A percentile compares a stretch with the other conserved stretches of the same genome.
These are phyloP conservation scores for Macroramphosus scolopax DNA, from an alignment of 2,797 vertebrate species.

Conservation along the genomic window DNA sequence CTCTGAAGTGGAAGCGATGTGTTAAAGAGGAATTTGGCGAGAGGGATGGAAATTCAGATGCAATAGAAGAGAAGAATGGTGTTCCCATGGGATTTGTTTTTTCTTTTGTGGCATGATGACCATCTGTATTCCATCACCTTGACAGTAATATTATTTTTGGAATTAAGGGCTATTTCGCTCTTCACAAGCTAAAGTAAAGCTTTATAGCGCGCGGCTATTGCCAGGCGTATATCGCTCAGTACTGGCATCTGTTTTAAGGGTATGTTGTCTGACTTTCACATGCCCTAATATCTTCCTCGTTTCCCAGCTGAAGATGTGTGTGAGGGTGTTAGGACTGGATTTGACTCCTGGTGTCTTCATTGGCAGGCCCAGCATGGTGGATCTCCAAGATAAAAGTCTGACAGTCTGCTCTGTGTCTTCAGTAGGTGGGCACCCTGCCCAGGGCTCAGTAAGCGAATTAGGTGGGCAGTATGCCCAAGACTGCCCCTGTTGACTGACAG, in stretches of 20 bases:
- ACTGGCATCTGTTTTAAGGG: slow-evolving; percentile 26
- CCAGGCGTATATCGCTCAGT: too few species aligned
- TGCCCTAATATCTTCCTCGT: slow-evolving; percentile 28
- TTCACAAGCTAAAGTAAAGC: slow-evolving; percentile 9
- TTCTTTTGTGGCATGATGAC: background rate
- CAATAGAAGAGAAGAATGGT: slow-evolving; percentile 19
- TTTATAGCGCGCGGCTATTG: too few species aligned
- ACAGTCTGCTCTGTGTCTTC: slow-evolving; percentile 54
- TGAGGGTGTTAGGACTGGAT: slow-evolving; percentile 39
- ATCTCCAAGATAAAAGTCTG: slow-evolving; percentile 60
- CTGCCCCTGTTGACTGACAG: slow-evolving; percentile 60
- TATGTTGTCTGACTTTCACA: slow-evolving; percentile 34
- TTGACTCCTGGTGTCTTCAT: slow-evolving; percentile 55
- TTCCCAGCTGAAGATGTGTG: slow-evolving; percentile 44
- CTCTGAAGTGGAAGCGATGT: slow-evolving; percentile 73
- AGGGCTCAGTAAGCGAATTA: slow-evolving; percentile 65
- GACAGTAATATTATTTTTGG: slow-evolving; percentile 25
- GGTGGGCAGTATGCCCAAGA: slow-evolving; percentile 51
- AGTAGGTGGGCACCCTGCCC: slow-evolving; percentile 57
- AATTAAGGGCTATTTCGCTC: background rate
- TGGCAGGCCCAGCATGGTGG: slow-evolving; percentile 58
- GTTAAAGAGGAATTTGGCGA: slow-evolving; percentile 41
- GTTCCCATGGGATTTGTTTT: slow-evolving; percentile 11
- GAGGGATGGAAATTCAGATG: slow-evolving; percentile 37
- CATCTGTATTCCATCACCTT: slow-evolving; percentile 4